phyloP scores from a whole-genome alignment of 2,888 invertebrate genomes.

The Himalopsyche tibetana region DNA sequence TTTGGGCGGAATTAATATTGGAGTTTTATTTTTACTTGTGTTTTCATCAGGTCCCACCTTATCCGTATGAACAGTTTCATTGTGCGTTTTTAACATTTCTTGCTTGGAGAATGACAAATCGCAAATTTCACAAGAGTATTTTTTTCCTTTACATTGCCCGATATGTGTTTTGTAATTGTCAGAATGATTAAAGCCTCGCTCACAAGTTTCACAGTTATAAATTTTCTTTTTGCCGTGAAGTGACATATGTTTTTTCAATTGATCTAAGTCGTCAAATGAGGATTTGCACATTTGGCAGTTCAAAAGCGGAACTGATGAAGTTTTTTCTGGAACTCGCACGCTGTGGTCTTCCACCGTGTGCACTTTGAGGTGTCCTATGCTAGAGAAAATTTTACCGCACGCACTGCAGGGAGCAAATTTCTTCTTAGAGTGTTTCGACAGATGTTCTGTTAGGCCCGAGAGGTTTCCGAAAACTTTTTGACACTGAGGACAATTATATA shows the following conservation, averaged over 20 bases:
- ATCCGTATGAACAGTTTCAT: conserved; percentile 22
- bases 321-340: conserved; percentile 43
- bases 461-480: conserved; percentile 55
- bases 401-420: conserved; percentile 50
- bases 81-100: conserved; percentile 66
- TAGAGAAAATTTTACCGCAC: conserved; percentile 56
- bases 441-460: conserved; percentile 53
- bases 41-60: conserved; percentile 21
- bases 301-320: conserved; percentile 33
- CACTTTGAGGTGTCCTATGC: conserved; percentile 45
- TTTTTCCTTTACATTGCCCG: conserved; percentile 40
- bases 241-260: conserved; percentile 56
- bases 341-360: conserved; percentile 55
- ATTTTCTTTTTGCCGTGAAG: conserved; percentile 61
- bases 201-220: conserved; percentile 58
- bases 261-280: conserved; percentile 44
- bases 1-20: background rate
- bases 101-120: conserved; percentile 68
- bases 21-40: background rate
- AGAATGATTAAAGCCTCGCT: conserved; percentile 57
- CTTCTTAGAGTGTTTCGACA: conserved; percentile 51
- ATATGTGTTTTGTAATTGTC: conserved; percentile 57
- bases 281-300: conserved; percentile 57
- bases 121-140: conserved; percentile 69
- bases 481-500: conserved; percentile 59